phyloP scores from a whole-genome alignment of 2,797 vertebrate genomes.

The Takifugu ocellatus region DNA sequence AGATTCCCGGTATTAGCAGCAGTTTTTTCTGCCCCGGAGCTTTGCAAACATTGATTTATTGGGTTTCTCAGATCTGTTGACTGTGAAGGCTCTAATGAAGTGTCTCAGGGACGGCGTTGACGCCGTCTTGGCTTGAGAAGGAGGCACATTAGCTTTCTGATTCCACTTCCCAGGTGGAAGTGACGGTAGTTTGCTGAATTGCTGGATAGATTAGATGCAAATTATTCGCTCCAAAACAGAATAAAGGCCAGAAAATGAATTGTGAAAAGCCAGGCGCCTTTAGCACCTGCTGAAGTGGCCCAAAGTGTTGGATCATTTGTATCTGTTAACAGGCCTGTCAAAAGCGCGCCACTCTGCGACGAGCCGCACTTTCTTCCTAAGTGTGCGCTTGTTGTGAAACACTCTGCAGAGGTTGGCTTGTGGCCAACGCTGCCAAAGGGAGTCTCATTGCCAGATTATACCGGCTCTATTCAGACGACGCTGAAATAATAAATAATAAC shows the following conservation, averaged over 20 bases:
- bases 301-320: slow-evolving; percentile 12
- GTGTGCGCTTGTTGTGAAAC: slow-evolving; percentile 5
- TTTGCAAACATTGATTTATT: no score
- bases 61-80: no score
- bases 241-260: slow-evolving; percentile 13
- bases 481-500: slow-evolving; percentile 2
- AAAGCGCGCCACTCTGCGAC: slow-evolving; percentile 8
- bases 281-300: slow-evolving; percentile 15
- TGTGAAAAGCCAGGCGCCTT: slow-evolving; percentile 12
- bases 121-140: neutral
- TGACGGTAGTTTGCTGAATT: slow-evolving; percentile 12
- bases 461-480: slow-evolving; percentile 9
- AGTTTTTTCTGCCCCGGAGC: no score
- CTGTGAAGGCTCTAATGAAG: no score
- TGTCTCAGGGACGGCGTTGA: no score
- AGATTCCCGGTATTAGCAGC: no score
- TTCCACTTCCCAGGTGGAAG: slow-evolving; percentile 10
- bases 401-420: neutral
- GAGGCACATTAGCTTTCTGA: slow-evolving; percentile 6
- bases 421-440: slow-evolving; percentile 9
- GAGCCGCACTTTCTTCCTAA: neutral
- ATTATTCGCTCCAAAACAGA: slow-evolving; percentile 17
- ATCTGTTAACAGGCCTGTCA: slow-evolving; percentile 16
- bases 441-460: slow-evolving; percentile 12
- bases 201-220: slow-evolving; percentile 2